Conservation (phyloP, 2,888 invertebrate genomes). For the Limnephilus lunatus region DNA sequence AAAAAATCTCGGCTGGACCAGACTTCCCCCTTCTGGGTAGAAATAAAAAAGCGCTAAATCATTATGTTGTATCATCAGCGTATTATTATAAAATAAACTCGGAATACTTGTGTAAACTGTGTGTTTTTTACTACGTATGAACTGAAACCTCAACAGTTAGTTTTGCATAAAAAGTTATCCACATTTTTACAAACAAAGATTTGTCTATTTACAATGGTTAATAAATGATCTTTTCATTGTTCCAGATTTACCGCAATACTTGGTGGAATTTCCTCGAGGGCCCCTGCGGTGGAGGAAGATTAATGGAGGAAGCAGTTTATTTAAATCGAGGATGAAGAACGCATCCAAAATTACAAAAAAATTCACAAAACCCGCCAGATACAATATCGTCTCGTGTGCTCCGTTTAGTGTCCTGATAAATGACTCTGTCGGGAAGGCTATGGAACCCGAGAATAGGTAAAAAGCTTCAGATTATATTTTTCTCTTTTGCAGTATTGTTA, state of each 20-base stretch:
- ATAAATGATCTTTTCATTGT: conserved; percentile 26
- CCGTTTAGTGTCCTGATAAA: conserved; percentile 39
- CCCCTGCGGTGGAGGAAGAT: not conserved
- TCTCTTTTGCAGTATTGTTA: not conserved
- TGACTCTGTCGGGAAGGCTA: conserved; percentile 17
- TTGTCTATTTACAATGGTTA: not conserved
- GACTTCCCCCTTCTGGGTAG: too few species aligned
- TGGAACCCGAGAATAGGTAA: not conserved
- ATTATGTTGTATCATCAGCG: too few species aligned
- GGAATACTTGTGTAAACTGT: too few species aligned
- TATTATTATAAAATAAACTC: too few species aligned
- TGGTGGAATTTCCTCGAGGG: conserved; percentile 18
- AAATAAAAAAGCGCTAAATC: too few species aligned
- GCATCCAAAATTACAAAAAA: conserved; percentile 38
- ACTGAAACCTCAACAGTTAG: too few species aligned
- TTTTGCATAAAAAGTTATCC: not conserved
- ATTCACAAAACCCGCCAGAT: not conserved
- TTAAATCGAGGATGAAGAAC: conserved; percentile 19
- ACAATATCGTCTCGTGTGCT: conserved; percentile 34
- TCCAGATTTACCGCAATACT: conserved; percentile 38
- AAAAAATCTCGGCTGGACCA: too few species aligned
- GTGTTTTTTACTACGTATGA: too few species aligned
- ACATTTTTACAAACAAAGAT: not conserved
- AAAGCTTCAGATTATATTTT: not conserved
- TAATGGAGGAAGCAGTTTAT: conserved; percentile 28